A percentile compares a stretch with the other conserved stretches of the same genome.
Conservation (phyloP, 2,888 invertebrate species). For the Achlya flavicornis region DNA sequence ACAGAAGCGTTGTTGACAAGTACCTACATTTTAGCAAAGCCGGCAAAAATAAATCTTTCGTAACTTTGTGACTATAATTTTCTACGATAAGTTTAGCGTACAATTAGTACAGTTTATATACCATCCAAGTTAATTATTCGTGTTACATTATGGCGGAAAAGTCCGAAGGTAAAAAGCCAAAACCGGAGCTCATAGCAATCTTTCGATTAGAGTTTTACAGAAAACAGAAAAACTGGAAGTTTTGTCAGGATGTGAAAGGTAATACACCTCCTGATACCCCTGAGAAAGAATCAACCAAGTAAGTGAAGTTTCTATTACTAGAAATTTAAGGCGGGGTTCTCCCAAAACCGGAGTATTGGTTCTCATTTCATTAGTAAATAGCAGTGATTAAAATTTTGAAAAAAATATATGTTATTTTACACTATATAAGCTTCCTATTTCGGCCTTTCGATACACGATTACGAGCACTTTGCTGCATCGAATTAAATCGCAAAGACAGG, state of each 20-base stretch:
- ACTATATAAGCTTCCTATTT: too few relatives aligned
- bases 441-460: too few relatives aligned
- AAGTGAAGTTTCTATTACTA: neutral
- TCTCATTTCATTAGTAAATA: too few relatives aligned
- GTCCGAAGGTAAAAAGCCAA: neutral
- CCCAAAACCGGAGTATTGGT: too few relatives aligned
- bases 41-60: constrained; percentile 15
- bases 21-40: neutral
- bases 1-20: neutral
- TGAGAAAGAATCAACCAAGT: neutral
- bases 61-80: neutral
- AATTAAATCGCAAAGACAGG: too few relatives aligned
- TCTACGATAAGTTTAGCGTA: neutral
- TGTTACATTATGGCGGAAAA: constrained; percentile 6
- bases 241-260: constrained; percentile 27
- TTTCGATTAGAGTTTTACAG: constrained; percentile 63
- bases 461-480: too few relatives aligned
- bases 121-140: neutral
- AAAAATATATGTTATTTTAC: too few relatives aligned
- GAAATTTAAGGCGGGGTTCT: too few relatives aligned
- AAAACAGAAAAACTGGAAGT: constrained; percentile 62
- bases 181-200: constrained; percentile 47
- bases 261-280: neutral
- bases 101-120: neutral
- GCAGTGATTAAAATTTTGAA: too few relatives aligned